A percentile compares a stretch with the other conserved stretches of the same genome.
These are phyloP conservation scores for Eristalinus sepulchralis DNA, from an alignment of 2,888 invertebrate species.

Conservation along the genomic window DNA sequence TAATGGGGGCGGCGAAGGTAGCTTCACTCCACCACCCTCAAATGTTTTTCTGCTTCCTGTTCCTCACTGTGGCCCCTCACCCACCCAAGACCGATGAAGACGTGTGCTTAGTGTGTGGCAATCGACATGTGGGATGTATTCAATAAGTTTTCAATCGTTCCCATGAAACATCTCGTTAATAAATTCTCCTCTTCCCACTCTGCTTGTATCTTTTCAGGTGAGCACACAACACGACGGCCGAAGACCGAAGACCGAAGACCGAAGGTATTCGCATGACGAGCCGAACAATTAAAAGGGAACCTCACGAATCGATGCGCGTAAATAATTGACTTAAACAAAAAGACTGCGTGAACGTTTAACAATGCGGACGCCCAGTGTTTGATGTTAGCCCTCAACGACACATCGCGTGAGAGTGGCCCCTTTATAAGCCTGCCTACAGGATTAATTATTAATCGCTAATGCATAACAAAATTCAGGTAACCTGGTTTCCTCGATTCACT, in stretches of 20 bases:
- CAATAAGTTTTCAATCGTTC: conserved; percentile 15
- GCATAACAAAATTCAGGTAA: conserved; percentile 61
- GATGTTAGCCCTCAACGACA: conserved; percentile 55
- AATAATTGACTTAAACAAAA: conserved; percentile 53
- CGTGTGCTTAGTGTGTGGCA: conserved; percentile 49
- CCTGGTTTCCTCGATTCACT: conserved; percentile 24
- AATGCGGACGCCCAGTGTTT: conserved; percentile 47
- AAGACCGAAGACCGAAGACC: too few species aligned
- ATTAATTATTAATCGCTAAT: conserved; percentile 66
- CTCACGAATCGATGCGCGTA: neutral
- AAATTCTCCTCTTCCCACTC: neutral
- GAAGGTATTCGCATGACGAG: neutral
- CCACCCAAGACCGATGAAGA: neutral
- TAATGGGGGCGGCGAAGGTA: neutral
- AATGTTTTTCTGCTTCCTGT: neutral
- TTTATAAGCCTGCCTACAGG: conserved; percentile 36
- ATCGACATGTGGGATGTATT: conserved; percentile 45
- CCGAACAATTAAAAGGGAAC: neutral
- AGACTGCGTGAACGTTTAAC: conserved; percentile 27
- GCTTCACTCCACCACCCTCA: neutral
- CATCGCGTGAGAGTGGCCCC: conserved; percentile 53
- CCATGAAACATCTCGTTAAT: neutral
- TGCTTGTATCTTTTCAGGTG: conserved; percentile 45
- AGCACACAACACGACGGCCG: neutral
- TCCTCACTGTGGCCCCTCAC: neutral